A percentile compares a stretch with the other conserved stretches of the same genome.
Conservation (phyloP, 2,113 vertebrate species). For the Siniperca chuatsi region DNA sequence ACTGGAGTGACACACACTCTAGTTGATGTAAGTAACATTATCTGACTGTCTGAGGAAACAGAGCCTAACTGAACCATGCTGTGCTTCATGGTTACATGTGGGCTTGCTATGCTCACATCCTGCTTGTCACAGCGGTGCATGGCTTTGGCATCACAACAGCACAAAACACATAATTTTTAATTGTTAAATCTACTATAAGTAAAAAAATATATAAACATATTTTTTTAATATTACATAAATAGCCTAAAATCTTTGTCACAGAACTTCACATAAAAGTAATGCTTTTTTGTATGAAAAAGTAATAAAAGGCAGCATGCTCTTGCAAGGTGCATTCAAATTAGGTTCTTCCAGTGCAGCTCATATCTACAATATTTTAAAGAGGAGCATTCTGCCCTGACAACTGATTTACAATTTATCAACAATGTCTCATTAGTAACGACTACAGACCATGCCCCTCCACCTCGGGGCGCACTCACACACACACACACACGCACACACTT, state of each 20-base stretch:
- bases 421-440: slow-evolving; percentile 44
- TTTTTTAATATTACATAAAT: not conserved
- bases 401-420: slow-evolving; percentile 31
- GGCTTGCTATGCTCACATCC: slow-evolving; percentile 79
- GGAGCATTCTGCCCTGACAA: not conserved
- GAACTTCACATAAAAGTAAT: not conserved
- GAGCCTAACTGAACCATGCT: slow-evolving; percentile 69
- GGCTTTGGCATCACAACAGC: slow-evolving; percentile 18
- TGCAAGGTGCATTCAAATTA: not conserved
- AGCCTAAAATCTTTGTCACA: not conserved
- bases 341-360: not conserved
- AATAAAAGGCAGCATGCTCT: slow-evolving; percentile 1
- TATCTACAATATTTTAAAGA: not conserved
- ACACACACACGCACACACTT: slow-evolving; percentile 19
- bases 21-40: slow-evolving; percentile 71
- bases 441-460: not conserved
- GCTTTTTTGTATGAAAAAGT: not conserved
- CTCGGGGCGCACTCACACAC: not conserved
- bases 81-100: slow-evolving; percentile 64
- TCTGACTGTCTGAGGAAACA: slow-evolving; percentile 62
- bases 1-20: slow-evolving; percentile 32
- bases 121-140: slow-evolving; percentile 64
- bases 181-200: not conserved
- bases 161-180: slow-evolving; percentile 1
- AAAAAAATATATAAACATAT: not conserved